Base-by-base conservation (phyloP, 64 coral and sea anemone genomes). In the Cladopsammia gracilis region DNA sequence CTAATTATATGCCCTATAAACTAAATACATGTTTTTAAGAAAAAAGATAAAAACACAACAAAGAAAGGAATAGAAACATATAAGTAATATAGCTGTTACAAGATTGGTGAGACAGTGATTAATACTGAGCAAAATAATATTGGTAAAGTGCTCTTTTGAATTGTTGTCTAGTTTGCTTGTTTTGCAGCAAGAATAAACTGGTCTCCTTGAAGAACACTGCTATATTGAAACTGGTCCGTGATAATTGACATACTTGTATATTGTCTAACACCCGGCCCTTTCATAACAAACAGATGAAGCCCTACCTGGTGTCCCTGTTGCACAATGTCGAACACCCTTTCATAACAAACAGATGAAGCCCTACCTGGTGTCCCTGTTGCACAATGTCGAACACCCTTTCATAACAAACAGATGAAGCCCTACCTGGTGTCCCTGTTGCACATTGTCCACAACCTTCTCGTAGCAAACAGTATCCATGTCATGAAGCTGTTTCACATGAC, bases 381-480 rank as follows among this genome's bases (percentile, higher is more conserved):
- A 99, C 91, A 65, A 96, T 93, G 5, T 96, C 98, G 22, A 86
- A 6, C 3, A 94, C 94, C 75, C 96, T 94, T 2, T 99, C 94
- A 64, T 91, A 96, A 53, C 94, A 99, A 25, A 99, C 88, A 25
- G 82, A 4, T 42, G 34, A 34, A 34, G 34, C 48, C 52, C 18
- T 57, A 99, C 98, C 94, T 99, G 98, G 85, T 99, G 90, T 68
- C 98, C 98, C 52, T 96, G 82, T 16, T 99, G 88, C 4, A 99
- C 91, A 65, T 99, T 96, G 8, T 99, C 98, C 49, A 86, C 3
- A 3, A 99, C 98, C 79, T 99, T 99, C 6, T 99, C 94, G 62
- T 94, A 99, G 62, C 98, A 99, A 25, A 99, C 88, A 25, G 91
- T 94, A 58, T 99, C 98, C 98, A 99, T 99, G 66, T 96, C 98